A percentile compares a stretch with the other conserved stretches of the same genome.
These are phyloP conservation scores for Andrena bucephala DNA, from an alignment of 2,888 invertebrate genomes.

Conservation along the genomic window DNA sequence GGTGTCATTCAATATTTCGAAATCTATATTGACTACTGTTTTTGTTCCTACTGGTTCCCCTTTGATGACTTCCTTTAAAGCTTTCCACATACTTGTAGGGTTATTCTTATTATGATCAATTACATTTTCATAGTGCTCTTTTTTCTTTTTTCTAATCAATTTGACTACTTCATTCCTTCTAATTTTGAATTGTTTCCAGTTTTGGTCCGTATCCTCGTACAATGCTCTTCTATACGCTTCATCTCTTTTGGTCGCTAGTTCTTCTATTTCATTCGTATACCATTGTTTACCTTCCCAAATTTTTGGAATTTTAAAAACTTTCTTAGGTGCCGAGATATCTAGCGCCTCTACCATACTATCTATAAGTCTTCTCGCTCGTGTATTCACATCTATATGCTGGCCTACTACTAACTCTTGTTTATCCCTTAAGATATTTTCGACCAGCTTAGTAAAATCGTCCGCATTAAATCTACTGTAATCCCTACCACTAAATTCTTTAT, in stretches of 20 bases:
- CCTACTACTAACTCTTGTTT: no score
- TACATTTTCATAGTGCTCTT: not conserved
- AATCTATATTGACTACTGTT: not conserved
- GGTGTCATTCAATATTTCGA: not conserved
- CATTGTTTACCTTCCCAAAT: slow-evolving; percentile 3
- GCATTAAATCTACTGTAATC: not conserved
- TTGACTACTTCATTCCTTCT: slow-evolving; percentile 2
- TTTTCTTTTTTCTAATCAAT: not conserved
- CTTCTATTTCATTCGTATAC: not conserved
- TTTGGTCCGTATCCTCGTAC: not conserved
- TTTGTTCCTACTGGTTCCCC: not conserved
- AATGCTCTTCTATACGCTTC: slow-evolving; percentile 2
- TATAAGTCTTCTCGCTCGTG: no score
- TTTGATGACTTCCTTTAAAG: not conserved
- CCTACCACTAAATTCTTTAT: not conserved
- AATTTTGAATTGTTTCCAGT: slow-evolving; percentile 5
- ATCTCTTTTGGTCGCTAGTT: not conserved
- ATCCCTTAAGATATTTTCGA: not conserved
- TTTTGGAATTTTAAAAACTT: not conserved
- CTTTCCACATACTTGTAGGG: not conserved
- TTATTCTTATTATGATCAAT: not conserved
- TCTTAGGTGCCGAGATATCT: not conserved
- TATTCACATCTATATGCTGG: no score
- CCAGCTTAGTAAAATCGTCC: not conserved
- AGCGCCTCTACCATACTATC: not conserved